A percentile compares a stretch with the other conserved stretches of the same genome.
phyloP scores from a whole-genome alignment of 2,797 vertebrate genomes.

The Tokudaia muenninki region DNA sequence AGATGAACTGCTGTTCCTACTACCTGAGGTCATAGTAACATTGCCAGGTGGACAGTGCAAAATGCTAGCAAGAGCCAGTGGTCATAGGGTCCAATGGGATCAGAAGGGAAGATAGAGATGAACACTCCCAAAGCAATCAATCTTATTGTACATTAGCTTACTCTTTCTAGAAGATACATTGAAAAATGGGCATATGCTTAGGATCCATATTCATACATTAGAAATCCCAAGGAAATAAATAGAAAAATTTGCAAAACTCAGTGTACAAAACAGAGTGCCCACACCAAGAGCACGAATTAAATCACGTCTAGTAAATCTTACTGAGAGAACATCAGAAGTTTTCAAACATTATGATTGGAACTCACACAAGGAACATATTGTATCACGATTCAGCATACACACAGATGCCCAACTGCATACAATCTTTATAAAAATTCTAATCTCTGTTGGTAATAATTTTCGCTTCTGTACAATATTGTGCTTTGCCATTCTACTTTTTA shows the following conservation, averaged over 20 bases:
- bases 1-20: not conserved
- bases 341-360: not conserved
- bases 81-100: not conserved
- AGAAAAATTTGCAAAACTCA: not conserved
- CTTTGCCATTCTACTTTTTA: not conserved
- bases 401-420: not conserved
- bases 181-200: not conserved
- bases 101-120: not conserved
- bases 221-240: slow-evolving; percentile 13
- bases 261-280: not conserved
- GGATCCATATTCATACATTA: not conserved
- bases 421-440: not conserved
- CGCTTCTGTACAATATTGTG: not conserved
- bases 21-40: not conserved
- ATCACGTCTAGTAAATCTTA: not conserved
- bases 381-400: not conserved
- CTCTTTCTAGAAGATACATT: not conserved
- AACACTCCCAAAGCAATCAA: not conserved
- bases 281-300: not conserved
- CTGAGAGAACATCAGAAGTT: not conserved
- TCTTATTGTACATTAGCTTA: not conserved
- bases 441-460: not conserved
- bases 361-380: not conserved
- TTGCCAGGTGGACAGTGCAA: not conserved
- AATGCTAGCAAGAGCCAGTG: not conserved